A percentile compares a stretch with the other conserved stretches of the same genome.
Conservation (phyloP, 2,888 invertebrate genomes). For the Noctua janthe region DNA sequence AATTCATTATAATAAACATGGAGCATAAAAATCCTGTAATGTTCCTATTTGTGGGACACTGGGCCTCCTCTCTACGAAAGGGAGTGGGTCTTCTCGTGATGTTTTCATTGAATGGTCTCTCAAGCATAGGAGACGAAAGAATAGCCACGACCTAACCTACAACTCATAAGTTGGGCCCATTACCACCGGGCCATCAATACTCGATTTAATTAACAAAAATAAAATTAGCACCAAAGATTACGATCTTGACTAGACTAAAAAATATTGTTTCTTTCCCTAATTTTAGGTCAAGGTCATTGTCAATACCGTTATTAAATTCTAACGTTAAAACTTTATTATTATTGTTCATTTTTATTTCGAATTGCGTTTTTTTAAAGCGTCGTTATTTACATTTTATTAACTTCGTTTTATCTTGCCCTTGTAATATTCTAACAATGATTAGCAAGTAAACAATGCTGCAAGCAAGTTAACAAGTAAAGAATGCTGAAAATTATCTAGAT, state of each 20-base stretch:
- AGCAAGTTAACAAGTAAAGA: not conserved
- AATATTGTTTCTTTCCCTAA: not conserved
- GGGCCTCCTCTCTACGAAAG: not conserved
- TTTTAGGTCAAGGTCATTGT: conserved; percentile 71
- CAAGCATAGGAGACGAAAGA: no score
- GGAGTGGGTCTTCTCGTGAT: not conserved
- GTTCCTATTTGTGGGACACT: not conserved
- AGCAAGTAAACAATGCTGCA: no score
- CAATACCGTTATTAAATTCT: conserved; percentile 36
- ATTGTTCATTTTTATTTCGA: conserved; percentile 6
- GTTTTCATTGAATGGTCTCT: not conserved
- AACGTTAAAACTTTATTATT: conserved; percentile 9
- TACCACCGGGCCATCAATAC: not conserved
- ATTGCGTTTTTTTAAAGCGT: not conserved
- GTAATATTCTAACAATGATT: conserved; percentile 9
- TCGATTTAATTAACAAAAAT: not conserved
- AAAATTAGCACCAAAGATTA: not conserved
- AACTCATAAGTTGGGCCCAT: not conserved
- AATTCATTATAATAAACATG: not conserved
- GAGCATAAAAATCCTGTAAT: not conserved
- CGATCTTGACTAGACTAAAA: not conserved
- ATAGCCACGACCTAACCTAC: not conserved
- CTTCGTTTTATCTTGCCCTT: conserved; percentile 28
- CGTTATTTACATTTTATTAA: conserved; percentile 13
- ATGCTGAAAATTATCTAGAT: not conserved